Percentiles rank a stretch among this genome's conserved stretches.
These are phyloP conservation scores for Xestia c-nigrum DNA, from an alignment of 2,888 invertebrate species.

Conservation along the genomic window DNA sequence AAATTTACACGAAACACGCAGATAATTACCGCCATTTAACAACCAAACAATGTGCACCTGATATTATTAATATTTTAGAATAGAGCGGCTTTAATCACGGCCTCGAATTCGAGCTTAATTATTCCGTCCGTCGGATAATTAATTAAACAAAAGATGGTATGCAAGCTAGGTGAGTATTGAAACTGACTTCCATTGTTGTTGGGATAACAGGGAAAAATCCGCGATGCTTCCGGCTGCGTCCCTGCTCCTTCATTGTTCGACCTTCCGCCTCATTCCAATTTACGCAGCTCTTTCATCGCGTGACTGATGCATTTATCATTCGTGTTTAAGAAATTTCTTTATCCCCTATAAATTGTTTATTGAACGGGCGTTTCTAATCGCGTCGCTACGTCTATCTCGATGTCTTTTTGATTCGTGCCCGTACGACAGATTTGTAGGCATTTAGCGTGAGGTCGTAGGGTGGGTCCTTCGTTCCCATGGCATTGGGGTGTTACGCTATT, in stretches of 20 bases:
- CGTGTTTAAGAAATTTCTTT: constrained; percentile 80
- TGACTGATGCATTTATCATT: constrained; percentile 86
- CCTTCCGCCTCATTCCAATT: constrained; percentile 79
- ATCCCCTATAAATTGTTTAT: constrained; percentile 86
- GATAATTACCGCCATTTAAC: constrained; percentile 80
- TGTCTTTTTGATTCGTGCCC: constrained; percentile 87
- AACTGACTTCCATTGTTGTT: constrained; percentile 83
- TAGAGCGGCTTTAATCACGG: constrained; percentile 80
- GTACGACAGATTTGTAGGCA: constrained; percentile 86
- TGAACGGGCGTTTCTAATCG: constrained; percentile 87
- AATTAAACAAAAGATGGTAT: constrained; percentile 86
- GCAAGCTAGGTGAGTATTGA: constrained; percentile 82
- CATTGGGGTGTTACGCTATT: constrained; percentile 89
- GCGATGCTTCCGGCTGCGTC: constrained; percentile 81
- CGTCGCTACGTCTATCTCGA: constrained; percentile 79
- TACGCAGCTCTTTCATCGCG: constrained; percentile 82
- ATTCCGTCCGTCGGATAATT: constrained; percentile 87
- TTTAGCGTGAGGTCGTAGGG: constrained; percentile 82
- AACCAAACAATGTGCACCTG: constrained; percentile 82
- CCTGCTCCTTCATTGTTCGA: constrained; percentile 79
- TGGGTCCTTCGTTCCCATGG: constrained; percentile 85
- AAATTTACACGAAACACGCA: constrained; percentile 74
- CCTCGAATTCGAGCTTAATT: constrained; percentile 85
- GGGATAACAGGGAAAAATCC: constrained; percentile 86
- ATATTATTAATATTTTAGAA: constrained; percentile 83